Conservation (phyloP, 2,113 vertebrate genomes). For the Corvus moneduloides region DNA sequence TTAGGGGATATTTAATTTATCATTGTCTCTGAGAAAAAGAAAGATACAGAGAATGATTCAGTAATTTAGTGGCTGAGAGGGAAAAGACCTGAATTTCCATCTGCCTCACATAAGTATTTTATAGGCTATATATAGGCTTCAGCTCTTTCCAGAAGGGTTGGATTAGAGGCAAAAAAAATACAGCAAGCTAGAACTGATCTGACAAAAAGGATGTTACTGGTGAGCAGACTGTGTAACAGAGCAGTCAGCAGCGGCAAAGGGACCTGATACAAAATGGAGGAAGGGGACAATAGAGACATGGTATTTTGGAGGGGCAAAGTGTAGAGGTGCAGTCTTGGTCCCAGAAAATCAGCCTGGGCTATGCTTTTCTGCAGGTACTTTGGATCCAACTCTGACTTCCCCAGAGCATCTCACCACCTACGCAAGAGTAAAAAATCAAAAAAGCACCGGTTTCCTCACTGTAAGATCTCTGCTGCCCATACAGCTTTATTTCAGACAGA, state of each 20-base stretch:
- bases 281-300: neutral
- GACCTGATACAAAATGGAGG: neutral
- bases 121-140: constrained; percentile 41
- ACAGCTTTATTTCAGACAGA: neutral
- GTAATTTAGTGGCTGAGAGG: neutral
- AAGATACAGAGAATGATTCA: neutral
- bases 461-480: neutral
- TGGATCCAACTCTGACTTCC: neutral
- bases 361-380: neutral
- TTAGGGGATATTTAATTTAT: neutral
- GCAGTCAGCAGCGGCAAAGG: neutral
- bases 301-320: neutral
- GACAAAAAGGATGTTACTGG: neutral
- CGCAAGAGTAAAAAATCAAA: accelerated
- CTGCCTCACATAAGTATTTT: constrained; percentile 30
- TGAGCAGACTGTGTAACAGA: neutral
- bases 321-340: accelerated
- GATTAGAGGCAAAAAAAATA: neutral
- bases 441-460: accelerated
- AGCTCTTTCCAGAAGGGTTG: constrained; percentile 26
- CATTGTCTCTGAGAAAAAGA: neutral
- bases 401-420: neutral
- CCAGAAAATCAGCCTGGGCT: neutral
- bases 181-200: neutral
- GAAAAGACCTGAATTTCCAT: constrained; percentile 43